Evolutionary conservation across 2,797 vertebrate genomes (phyloP).

Genomic region (Echeneis naucrates): DNA sequence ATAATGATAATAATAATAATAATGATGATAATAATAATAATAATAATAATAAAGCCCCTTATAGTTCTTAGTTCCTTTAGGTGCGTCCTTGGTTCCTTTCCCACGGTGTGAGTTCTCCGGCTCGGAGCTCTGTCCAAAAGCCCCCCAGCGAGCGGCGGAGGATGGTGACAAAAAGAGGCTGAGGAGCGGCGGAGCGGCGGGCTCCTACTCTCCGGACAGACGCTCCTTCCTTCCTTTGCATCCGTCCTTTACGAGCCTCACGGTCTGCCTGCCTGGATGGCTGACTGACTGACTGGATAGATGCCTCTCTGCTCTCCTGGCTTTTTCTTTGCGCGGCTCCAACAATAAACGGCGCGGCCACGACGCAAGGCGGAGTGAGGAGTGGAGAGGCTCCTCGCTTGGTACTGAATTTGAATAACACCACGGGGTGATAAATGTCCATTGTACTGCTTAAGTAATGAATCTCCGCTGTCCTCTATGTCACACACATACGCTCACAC

Average conservation of each 20-base stretch:
- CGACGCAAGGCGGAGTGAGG: slow-evolving; percentile 84
- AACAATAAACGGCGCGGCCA: slow-evolving; percentile 93
- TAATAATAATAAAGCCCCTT: slow-evolving; percentile 27
- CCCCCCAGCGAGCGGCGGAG: slow-evolving; percentile 67
- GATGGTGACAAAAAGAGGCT: slow-evolving; percentile 55
- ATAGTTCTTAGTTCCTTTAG: slow-evolving; percentile 63
- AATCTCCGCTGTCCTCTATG: slow-evolving; percentile 97
- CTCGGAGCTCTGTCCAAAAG: slow-evolving; percentile 59
- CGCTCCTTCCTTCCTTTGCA: slow-evolving; percentile 50
- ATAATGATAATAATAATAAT: neutral
- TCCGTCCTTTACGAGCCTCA: slow-evolving; percentile 72
- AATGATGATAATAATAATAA: slow-evolving; percentile 8
- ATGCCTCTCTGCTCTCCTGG: slow-evolving; percentile 84
- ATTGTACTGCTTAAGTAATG: slow-evolving; percentile 99
- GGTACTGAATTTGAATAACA: slow-evolving; percentile 99
- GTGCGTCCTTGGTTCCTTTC: slow-evolving; percentile 78
- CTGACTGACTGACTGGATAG: slow-evolving; percentile 43
- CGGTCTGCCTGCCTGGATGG: slow-evolving; percentile 77
- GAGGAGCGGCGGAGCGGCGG: slow-evolving; percentile 57
- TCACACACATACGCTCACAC: too few relatives aligned
- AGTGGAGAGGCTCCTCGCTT: slow-evolving; percentile 97
- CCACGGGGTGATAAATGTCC: slow-evolving; percentile 99
- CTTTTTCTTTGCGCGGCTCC: slow-evolving; percentile 88
- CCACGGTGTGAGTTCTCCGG: slow-evolving; percentile 72
- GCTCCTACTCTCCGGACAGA: slow-evolving; percentile 67